Base-by-base conservation (phyloP, 1,140 invertebrate genomes). In the Leptestheria dahalacensis region DNA sequence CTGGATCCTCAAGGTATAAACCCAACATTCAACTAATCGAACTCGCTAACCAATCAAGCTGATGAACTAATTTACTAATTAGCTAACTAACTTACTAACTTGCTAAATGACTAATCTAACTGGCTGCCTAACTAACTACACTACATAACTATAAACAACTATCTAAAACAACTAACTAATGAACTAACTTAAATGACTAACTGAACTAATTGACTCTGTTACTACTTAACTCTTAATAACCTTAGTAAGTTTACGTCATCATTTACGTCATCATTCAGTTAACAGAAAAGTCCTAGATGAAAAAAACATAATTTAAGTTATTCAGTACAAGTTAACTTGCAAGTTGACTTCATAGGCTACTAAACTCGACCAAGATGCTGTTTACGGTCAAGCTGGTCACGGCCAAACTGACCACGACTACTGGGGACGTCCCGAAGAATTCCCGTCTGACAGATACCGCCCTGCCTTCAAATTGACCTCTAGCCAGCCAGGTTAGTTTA, bases 1-100 rank as follows among this genome's bases (percentile, higher is more conserved):
- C 66, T 82, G 81, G 63, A 76, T 82, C 63, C 72, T 82, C 48
- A 82, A 82, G 66, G 68, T 62, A 47, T 57, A 3, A n/a, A n/a
- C n/a, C n/a, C n/a, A n/a, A n/a, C n/a, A n/a, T n/a, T n/a, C n/a
- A n/a, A n/a, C n/a, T n/a, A n/a, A n/a, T n/a, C n/a, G n/a, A n/a
- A n/a, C n/a, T n/a, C n/a, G n/a, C n/a, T n/a, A n/a, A n/a, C n/a
- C n/a, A n/a, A n/a, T n/a, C n/a, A n/a, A n/a, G n/a, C n/a, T n/a
- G n/a, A n/a, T n/a, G n/a, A n/a, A n/a, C 23, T 9, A 15, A 46
- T 20, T 1, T 46, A 21, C 20, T 26, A 12, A 10, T 20, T 18
- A 49, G 23, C 23, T 49, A 1, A 49, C 12, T 0, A 23, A 1
- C 23, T 49, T 9, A 23, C 3, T 49, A 9, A 49, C 18, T 6